These are phyloP conservation scores for Andricus curvator DNA, from an alignment of 2,888 invertebrate species.

Conservation along the genomic window DNA sequence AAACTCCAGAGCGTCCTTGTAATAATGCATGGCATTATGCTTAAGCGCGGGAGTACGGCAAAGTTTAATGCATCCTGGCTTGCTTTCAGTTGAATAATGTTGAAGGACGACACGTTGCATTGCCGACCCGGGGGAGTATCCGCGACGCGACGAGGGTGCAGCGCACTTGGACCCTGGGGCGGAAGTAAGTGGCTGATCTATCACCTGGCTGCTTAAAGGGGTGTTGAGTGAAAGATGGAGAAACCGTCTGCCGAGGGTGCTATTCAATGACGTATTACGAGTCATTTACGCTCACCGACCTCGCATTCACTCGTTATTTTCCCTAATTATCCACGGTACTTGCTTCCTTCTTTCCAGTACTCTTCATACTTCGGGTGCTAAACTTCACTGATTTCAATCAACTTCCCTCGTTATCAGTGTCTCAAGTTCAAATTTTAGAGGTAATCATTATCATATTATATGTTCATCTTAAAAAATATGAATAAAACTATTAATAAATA, in stretches of 20 bases:
- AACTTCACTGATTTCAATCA: background rate
- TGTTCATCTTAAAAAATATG: too few species aligned
- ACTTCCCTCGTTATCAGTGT: background rate
- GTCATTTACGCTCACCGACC: conserved; percentile 61
- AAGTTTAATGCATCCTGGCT: conserved; percentile 57
- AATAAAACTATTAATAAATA: too few species aligned
- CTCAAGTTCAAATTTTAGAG: background rate
- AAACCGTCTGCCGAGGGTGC: conserved; percentile 57
- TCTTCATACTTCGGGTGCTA: background rate
- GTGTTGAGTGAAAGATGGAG: conserved; percentile 51
- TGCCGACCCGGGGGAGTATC: conserved; percentile 44
- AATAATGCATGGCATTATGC: conserved; percentile 52
- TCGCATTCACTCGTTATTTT: conserved; percentile 40
- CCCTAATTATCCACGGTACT: conserved; percentile 22
- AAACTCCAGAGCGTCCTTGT: conserved; percentile 12
- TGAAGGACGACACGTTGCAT: conserved; percentile 47
- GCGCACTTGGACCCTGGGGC: conserved; percentile 59
- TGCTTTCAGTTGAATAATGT: conserved; percentile 55
- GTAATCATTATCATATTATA: background rate
- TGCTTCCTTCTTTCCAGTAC: background rate
- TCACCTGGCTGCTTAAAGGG: conserved; percentile 59
- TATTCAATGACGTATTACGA: conserved; percentile 66
- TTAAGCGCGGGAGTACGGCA: conserved; percentile 52
- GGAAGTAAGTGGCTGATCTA: conserved; percentile 66
- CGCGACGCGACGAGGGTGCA: conserved; percentile 49